phyloP scores from a whole-genome alignment of 2,797 vertebrate species.

The Cheracebus regulus region DNA sequence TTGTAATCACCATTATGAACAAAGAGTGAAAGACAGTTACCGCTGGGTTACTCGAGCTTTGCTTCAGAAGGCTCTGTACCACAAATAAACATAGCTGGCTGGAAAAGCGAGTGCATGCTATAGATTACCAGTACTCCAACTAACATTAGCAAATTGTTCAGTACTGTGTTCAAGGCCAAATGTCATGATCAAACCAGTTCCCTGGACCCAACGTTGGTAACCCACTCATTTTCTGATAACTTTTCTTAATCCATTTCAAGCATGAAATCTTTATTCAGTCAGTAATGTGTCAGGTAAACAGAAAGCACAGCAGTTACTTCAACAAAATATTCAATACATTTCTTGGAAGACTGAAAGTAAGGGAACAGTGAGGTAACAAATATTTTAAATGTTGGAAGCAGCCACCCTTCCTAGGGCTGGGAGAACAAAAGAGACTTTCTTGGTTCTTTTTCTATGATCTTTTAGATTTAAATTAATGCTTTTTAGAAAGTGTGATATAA shows the following conservation, averaged over 20 bases:
- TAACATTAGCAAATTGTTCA: not conserved
- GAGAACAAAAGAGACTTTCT: not conserved
- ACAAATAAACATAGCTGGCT: not conserved
- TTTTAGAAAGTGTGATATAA: not conserved
- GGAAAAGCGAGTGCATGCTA: not conserved
- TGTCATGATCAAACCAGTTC: not conserved
- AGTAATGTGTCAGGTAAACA: not conserved
- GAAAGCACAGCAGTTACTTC: not conserved
- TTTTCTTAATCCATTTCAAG: not conserved
- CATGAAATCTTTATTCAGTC: not conserved
- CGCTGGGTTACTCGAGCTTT: not conserved
- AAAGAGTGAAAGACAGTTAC: not conserved
- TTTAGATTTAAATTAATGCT: not conserved
- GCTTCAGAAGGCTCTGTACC: not conserved
- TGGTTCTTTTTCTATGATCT: not conserved
- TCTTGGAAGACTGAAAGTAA: not conserved
- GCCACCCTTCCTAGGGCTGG: rapidly evolving
- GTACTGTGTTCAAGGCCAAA: not conserved
- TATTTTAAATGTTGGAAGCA: not conserved
- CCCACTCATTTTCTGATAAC: not conserved
- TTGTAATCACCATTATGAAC: not conserved
- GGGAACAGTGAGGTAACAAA: not conserved
- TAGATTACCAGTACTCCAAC: too few species aligned
- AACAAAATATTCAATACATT: not conserved
- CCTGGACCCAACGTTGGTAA: not conserved